Conservation (phyloP, 2,888 invertebrate genomes). For the Amphimallon solstitiale region DNA sequence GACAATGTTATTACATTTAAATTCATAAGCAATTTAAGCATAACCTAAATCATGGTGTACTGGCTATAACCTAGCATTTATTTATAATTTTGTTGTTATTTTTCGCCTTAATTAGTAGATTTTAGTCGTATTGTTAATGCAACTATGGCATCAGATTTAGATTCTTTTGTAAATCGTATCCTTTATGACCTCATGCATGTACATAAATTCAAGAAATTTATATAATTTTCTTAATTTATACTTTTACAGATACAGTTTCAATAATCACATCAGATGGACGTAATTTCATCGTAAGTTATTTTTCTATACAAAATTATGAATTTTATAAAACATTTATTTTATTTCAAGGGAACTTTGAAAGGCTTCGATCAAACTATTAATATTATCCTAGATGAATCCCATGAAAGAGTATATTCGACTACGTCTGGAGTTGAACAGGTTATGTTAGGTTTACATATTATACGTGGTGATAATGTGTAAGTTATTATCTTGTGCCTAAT, state of each 20-base stretch:
- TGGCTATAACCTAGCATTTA: conserved; percentile 18
- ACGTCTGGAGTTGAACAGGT: conserved; percentile 94
- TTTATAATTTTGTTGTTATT: conserved; percentile 17
- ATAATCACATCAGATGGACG: conserved; percentile 96
- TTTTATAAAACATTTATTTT: conserved; percentile 18
- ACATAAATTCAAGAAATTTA: neutral
- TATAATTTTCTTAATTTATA: conserved; percentile 9
- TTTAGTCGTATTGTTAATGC: neutral
- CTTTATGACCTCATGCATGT: conserved; percentile 58
- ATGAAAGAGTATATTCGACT: conserved; percentile 96
- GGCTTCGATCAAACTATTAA: conserved; percentile 99
- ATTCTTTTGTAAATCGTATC: conserved; percentile 87
- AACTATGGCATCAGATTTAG: conserved; percentile 84
- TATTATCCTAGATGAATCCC: conserved; percentile 96
- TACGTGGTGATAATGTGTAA: conserved; percentile 97
- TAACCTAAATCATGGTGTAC: too few relatives aligned
- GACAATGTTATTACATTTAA: too few relatives aligned
- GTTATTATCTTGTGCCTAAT: conserved; percentile 53
- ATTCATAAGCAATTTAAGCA: too few relatives aligned
- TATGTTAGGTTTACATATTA: conserved; percentile 95
- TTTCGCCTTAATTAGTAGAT: neutral
- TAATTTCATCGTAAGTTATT: conserved; percentile 83
- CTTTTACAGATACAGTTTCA: conserved; percentile 79
- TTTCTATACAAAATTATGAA: too few relatives aligned
- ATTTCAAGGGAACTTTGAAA: conserved; percentile 87